Base-by-base conservation (phyloP, 2,797 vertebrate species). In the Lepidocolaptes lacrymiger region DNA sequence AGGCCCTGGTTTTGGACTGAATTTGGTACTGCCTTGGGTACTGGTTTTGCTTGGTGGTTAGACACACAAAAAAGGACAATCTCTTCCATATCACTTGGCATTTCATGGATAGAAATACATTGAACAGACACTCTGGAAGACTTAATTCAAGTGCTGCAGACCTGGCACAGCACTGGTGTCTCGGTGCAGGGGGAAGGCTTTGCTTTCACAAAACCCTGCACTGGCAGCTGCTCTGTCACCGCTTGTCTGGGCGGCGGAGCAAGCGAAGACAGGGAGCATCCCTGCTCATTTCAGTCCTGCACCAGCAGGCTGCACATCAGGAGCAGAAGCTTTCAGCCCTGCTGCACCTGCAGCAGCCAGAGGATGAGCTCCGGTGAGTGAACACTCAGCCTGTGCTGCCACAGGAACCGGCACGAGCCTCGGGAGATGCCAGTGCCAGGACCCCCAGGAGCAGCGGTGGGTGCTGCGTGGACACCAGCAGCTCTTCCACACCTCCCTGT, bases 141-240 rank as follows among this genome's bases (percentile, higher is more conserved):
- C 21, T 66, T 12, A 56, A 72, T 41, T 41, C 28, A 43, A 23
- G 75, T 2, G 2, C 52, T 93, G 80, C 58, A 73, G 55, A 62
- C 30, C 46, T 48, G 54, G 49, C 37, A 22, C 20, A 43, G 56
- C 0, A 0, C n/a, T 44, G 39, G 37, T 7, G 23, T n/a, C 58
- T 55, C 1, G 0, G 36, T 27, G 41, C 55, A 51, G 0, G 0
- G 49, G 32, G 44, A 86, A 68, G 39, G 39, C 48, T 78, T 4
- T 76, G 63, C 54, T 66, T 54, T 59, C 80, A 49, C 44, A 81
- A 54, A 71, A 1, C 21, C 51, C 49, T 0, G 3, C 0, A 11
- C 56, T 55, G 84, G 56, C 77, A 82, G 80, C 80, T 85, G 85
- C 69, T 58, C 62, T 73, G 54, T 24, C 28, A 34, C 36, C 2